A percentile compares a stretch with the other conserved stretches of the same genome.
These are phyloP conservation scores for Eupithecia tripunctaria DNA, from an alignment of 2,888 invertebrate species.

Conservation along the genomic window DNA sequence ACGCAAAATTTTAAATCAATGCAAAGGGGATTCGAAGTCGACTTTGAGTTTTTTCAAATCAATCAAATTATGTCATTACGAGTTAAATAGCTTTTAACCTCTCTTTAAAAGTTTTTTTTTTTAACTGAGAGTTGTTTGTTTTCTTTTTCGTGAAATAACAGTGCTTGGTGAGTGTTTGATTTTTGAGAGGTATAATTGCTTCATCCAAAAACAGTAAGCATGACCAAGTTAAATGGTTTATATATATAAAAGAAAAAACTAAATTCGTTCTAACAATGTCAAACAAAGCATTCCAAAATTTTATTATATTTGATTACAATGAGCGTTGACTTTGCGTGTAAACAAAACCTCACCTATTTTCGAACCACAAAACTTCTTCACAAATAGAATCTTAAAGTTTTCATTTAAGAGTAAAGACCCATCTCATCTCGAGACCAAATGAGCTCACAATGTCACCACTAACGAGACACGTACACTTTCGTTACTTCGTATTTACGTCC, in stretches of 20 bases:
- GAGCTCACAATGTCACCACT: conserved; percentile 1
- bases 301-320: background rate
- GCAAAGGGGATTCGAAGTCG: too few relatives aligned
- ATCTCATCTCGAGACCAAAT: background rate
- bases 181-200: background rate
- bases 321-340: background rate
- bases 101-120: too few relatives aligned
- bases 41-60: too few relatives aligned
- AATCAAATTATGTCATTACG: too few relatives aligned
- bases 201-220: background rate
- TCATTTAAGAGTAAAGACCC: background rate
- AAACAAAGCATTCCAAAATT: background rate
- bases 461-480: background rate
- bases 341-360: background rate
- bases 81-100: background rate
- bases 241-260: background rate
- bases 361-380: background rate
- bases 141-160: background rate
- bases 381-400: background rate
- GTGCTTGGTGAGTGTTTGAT: background rate
- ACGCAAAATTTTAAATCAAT: too few relatives aligned
- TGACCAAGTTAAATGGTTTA: background rate
- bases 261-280: background rate
- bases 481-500: background rate
- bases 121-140: background rate